Percentiles rank a stretch among this genome's conserved stretches.
Conservation (phyloP, 2,888 invertebrate species). For the Polyploca ridens region DNA sequence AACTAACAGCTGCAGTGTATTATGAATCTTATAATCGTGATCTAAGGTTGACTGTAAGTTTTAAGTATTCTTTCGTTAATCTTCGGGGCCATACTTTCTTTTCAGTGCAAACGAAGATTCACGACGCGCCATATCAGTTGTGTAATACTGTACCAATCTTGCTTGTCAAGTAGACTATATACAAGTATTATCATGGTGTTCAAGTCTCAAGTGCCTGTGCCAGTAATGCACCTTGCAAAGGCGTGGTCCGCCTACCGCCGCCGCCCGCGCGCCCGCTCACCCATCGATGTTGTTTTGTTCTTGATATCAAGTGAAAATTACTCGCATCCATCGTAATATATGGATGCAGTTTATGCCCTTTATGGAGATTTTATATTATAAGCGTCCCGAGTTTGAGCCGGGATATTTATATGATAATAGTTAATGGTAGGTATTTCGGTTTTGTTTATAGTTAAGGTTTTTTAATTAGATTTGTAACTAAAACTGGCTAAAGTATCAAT, state of each 20-base stretch:
- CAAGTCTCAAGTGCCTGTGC: background rate
- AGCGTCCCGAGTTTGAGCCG: background rate
- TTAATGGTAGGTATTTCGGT: background rate
- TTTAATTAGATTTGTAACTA: background rate
- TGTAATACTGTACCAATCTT: background rate
- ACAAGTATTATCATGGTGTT: background rate
- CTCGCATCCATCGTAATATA: background rate
- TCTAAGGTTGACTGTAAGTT: too few relatives aligned
- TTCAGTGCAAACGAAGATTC: too few relatives aligned
- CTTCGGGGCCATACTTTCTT: too few relatives aligned
- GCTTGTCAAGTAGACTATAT: background rate
- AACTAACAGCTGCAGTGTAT: too few relatives aligned
- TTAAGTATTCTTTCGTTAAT: too few relatives aligned
- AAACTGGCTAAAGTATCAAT: too few relatives aligned
- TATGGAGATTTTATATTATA: constrained; percentile 4
- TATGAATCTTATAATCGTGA: too few relatives aligned
- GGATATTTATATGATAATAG: constrained; percentile 9
- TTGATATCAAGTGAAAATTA: constrained; percentile 6
- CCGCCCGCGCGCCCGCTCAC: constrained; percentile 10
- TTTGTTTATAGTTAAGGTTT: background rate
- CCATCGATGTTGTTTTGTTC: background rate
- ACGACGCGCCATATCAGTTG: too few relatives aligned
- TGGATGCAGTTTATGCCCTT: background rate
- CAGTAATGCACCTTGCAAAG: constrained; percentile 24
- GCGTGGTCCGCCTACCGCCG: constrained; percentile 12